Base-by-base conservation (phyloP, 2,113 vertebrate genomes). In the Psilopogon haemacephalus region DNA sequence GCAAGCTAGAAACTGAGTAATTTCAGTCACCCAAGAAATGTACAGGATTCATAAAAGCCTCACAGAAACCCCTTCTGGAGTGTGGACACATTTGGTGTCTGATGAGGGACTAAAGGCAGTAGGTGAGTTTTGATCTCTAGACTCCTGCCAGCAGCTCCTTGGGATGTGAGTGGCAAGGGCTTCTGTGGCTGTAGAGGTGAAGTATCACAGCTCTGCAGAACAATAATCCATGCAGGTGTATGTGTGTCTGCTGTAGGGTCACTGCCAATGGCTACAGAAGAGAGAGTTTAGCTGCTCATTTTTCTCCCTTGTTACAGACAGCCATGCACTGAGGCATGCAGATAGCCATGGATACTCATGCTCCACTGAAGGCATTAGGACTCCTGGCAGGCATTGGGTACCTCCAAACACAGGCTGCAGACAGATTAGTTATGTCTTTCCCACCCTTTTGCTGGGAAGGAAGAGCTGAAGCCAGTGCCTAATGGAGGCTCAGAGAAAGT, bases 21-120 rank as follows among this genome's bases (percentile, higher is more conserved):
- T 95, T 92, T 86, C 27, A 37, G 91, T 89, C 95, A 89, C 94
- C 94, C 94, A 92, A 95, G 94, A 95, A 95, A 93, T 68, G 89
- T 33, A 16, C 42, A 86, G 62, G 24, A 59, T 93, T 94, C 82
- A 86, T 89, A 92, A 95, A 91, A 90, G 72, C 72, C 88, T 94
- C 38, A 44, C 7, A 89, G 94, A 76, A 89, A 78, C 62, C 46
- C 46, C 42, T 23, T 92, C 67, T 87, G 76, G 60, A 59, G 84
- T 12, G 37, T 67, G 82, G 91, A 75, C 19, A 77, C 55, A 67
- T 84, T 69, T 33, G 82, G 82, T 76, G 82, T 60, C 21, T 68
- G 68, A 26, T 8, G 82, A 60, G 62, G 64, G 33, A 50, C 63
- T 38, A 5, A 77, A 70, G 86, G 82, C 85, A 54, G 54, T 1